Base-by-base conservation (phyloP, 2,797 vertebrate genomes). In the Sylvia borin region DNA sequence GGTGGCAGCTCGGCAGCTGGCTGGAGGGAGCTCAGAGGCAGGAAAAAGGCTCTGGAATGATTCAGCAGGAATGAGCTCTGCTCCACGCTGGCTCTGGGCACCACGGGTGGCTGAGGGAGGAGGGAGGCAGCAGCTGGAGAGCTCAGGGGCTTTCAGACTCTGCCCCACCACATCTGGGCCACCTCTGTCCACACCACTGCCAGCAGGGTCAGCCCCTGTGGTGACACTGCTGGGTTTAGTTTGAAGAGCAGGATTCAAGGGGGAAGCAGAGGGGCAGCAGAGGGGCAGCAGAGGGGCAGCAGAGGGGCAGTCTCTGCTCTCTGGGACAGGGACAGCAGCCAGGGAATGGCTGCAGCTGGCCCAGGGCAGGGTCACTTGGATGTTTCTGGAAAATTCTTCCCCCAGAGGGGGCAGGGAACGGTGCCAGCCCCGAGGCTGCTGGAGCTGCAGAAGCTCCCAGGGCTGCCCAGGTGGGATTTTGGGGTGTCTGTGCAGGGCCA, bases 11-110 rank as follows among this genome's bases (percentile, higher is more conserved):
- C 47, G 32, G 72, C 83, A 85, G 81, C 73, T 25, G 24, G 50
- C 47, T 13, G 72, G 24, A 61, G 86, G 62, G 24, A 5, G 26
- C 17, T 64, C 8, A 43, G 60, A 70, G 50, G 87, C 92, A 92
- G 60, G 55, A 43, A 48, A 72, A 70, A 57, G 57, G 77, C 54
- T 70, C 55, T 20, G 4, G 67, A 75, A n/a, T 96, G 92, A 85
- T 84, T 95, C 92, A 93, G 92, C 77, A 85, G 4, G 91, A 93
- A 85, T 50, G 3, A 65, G 61, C 75, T 86, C 27, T 55, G 71
- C 89, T 87, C 78, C 58, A 20, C 1, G 7, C 38, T 13, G 0
- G 1, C 19, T 18, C 55, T 70, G 1, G 1, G 1, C 10, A 2
- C n/a, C 29, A 2, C 1, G 2, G 1, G 1, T 3, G 70, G 60